Percentiles rank a stretch among this genome's conserved stretches.
phyloP scores from a whole-genome alignment of 1,140 invertebrate species.

The Pogonomyrmex barbatus region DNA sequence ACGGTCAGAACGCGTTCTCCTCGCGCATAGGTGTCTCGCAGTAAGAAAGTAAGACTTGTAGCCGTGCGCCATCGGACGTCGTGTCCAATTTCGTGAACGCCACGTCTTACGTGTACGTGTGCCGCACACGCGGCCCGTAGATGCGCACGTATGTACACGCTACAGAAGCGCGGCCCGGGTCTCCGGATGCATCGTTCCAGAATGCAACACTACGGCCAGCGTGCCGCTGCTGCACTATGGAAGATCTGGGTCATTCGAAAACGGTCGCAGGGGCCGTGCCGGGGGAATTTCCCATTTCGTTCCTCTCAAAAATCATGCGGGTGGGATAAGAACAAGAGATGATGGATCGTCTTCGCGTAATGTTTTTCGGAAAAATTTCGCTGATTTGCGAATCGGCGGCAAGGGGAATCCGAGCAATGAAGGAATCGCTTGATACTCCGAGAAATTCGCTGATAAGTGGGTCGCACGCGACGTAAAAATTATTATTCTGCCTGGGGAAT shows the following conservation, averaged over 20 bases:
- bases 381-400: neutral
- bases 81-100: constrained; percentile 40
- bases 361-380: neutral
- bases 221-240: constrained; percentile 43
- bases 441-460: constrained; percentile 49
- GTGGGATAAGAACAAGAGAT: neutral
- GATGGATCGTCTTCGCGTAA: neutral
- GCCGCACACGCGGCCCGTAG: neutral
- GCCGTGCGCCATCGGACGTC: neutral
- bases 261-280: constrained; percentile 47
- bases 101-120: constrained; percentile 19
- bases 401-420: neutral
- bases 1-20: neutral
- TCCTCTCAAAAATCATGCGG: constrained; percentile 41
- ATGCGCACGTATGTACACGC: constrained; percentile 17
- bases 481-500: constrained; percentile 42
- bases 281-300: constrained; percentile 38
- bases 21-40: neutral
- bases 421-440: neutral
- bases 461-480: constrained; percentile 50
- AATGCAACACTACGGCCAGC: constrained; percentile 39
- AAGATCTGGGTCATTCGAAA: constrained; percentile 68
- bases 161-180: constrained; percentile 18
- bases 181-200: constrained; percentile 57
- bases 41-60: constrained; percentile 41